Evolutionary conservation across 2,797 vertebrate genomes (phyloP).

Genomic region (Pangasius macronema): DNA sequence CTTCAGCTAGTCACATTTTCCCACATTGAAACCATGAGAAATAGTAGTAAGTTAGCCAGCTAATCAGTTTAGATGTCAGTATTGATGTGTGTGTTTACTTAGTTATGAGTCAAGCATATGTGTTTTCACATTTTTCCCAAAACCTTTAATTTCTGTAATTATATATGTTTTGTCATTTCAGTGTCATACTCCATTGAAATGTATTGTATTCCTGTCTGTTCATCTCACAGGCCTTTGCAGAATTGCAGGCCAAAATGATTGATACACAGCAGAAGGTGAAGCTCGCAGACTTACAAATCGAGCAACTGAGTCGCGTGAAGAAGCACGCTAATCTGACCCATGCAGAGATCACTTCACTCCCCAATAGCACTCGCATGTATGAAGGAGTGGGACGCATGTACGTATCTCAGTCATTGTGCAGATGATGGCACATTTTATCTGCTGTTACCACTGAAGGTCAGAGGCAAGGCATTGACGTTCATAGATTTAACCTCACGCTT

Average conservation of each 20-base stretch:
- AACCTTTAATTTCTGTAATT: background rate
- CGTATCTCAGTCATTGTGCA: slow-evolving; percentile 64
- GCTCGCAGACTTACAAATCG: slow-evolving; percentile 92
- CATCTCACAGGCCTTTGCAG: slow-evolving; percentile 83
- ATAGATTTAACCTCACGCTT: background rate
- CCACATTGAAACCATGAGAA: background rate
- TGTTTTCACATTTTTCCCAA: background rate
- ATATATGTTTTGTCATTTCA: background rate
- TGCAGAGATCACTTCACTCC: slow-evolving; percentile 81
- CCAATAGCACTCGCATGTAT: slow-evolving; percentile 87
- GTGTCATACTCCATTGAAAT: background rate
- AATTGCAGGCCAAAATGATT: slow-evolving; percentile 94
- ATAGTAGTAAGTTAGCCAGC: background rate
- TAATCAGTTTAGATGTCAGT: background rate
- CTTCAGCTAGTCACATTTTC: background rate
- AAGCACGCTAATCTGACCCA: slow-evolving; percentile 90
- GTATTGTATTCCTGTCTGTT: background rate
- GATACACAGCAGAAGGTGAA: slow-evolving; percentile 97
- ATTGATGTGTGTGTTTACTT: background rate
- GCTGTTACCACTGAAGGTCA: background rate
- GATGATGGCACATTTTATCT: background rate
- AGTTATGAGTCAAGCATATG: background rate
- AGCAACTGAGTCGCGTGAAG: slow-evolving; percentile 89
- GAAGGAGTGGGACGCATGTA: slow-evolving; percentile 96
- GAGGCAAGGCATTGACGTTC: background rate